These are phyloP conservation scores for Sprattus sprattus DNA, from an alignment of 2,113 vertebrate species.

Conservation along the genomic window DNA sequence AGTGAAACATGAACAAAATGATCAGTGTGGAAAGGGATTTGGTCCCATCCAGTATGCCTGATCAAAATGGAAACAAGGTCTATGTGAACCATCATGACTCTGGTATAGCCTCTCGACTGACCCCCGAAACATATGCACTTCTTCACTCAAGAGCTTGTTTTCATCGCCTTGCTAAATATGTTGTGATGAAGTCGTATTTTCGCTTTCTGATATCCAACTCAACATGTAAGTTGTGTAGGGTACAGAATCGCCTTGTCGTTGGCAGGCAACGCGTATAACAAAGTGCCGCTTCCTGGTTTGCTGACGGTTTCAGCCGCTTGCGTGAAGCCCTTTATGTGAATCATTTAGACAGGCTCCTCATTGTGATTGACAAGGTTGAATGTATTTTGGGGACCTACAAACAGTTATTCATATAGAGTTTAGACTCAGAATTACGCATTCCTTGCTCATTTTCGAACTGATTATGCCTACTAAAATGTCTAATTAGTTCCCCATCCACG, in stretches of 20 bases:
- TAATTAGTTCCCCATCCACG: background rate
- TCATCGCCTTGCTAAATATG: background rate
- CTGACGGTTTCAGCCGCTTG: background rate
- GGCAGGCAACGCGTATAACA: constrained; percentile 15
- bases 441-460: background rate
- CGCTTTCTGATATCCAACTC: background rate
- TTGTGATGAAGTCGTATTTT: background rate
- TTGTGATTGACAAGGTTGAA: background rate
- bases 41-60: background rate
- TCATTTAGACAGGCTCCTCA: background rate
- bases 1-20: background rate
- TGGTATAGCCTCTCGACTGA: background rate
- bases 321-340: background rate
- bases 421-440: background rate
- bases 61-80: background rate
- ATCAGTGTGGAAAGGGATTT: background rate
- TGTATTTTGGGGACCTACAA: background rate
- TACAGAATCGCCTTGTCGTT: background rate
- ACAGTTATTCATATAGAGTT: background rate
- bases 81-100: background rate
- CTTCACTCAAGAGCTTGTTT: no score
- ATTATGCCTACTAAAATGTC: background rate
- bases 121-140: background rate
- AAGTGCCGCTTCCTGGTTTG: constrained; percentile 17
- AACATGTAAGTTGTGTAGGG: background rate